A percentile compares a stretch with the other conserved stretches of the same genome.
These are phyloP conservation scores for Prostheceraeus crozeri DNA, from an alignment of 2,888 invertebrate genomes.

Conservation along the genomic window DNA sequence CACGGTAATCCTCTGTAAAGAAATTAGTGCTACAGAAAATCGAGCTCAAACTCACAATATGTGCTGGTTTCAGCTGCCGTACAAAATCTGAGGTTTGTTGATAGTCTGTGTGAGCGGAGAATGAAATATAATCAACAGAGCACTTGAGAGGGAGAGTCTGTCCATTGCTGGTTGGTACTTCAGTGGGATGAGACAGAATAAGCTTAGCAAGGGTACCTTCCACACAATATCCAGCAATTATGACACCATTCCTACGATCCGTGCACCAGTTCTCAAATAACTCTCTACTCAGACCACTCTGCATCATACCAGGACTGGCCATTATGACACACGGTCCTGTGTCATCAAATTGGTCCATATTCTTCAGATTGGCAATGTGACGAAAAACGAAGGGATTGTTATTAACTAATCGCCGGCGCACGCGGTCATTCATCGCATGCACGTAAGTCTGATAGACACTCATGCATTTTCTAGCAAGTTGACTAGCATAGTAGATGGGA, in stretches of 20 bases:
- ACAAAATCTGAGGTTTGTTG: slow-evolving; percentile 96
- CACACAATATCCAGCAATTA: slow-evolving; percentile 77
- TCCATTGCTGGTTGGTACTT: slow-evolving; percentile 86
- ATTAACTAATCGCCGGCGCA: slow-evolving; percentile 86
- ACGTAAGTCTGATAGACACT: slow-evolving; percentile 98
- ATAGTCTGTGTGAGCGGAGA: slow-evolving; percentile 97
- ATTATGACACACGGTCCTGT: slow-evolving; percentile 98
- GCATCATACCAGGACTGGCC: slow-evolving; percentile 99
- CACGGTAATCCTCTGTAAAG: too few species aligned
- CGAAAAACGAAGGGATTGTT: slow-evolving; percentile 98
- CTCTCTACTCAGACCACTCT: slow-evolving; percentile 89
- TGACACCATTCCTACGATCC: slow-evolving; percentile 92
- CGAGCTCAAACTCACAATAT: slow-evolving; percentile 78
- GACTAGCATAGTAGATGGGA: slow-evolving; percentile 97
- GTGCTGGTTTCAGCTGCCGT: slow-evolving; percentile 81
- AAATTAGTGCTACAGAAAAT: too few species aligned
- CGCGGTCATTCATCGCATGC: slow-evolving; percentile 97
- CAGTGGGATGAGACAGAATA: slow-evolving; percentile 92
- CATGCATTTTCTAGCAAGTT: slow-evolving; percentile 98
- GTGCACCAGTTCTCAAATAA: slow-evolving; percentile 98
- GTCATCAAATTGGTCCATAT: slow-evolving; percentile 98
- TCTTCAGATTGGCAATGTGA: slow-evolving; percentile 72
- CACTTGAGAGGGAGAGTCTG: slow-evolving; percentile 90
- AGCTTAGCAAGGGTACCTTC: slow-evolving; percentile 61
- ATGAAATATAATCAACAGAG: slow-evolving; percentile 97